Percentiles rank a stretch among this genome's conserved stretches.
These are phyloP conservation scores for Tetragnatha montana DNA, from an alignment of 2,888 invertebrate genomes.

Conservation along the genomic window DNA sequence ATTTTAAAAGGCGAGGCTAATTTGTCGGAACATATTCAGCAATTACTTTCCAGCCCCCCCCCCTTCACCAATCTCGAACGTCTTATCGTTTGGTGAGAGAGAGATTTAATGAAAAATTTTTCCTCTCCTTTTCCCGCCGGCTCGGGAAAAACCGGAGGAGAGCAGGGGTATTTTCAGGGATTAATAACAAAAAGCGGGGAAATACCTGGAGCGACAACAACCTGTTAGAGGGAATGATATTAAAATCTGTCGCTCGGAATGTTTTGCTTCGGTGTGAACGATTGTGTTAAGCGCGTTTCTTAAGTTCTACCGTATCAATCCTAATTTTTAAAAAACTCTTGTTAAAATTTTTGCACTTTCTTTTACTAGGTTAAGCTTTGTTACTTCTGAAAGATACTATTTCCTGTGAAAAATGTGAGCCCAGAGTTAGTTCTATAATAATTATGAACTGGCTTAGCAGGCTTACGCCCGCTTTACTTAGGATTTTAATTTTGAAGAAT, in stretches of 20 bases:
- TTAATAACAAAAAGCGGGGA: not conserved
- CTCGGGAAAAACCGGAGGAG: not conserved
- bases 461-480: too few relatives aligned
- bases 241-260: not conserved
- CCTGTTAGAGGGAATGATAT: not conserved
- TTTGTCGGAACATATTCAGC: conserved; percentile 33
- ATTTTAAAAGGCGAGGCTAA: conserved; percentile 24
- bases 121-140: not conserved
- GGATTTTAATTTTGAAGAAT: too few relatives aligned
- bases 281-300: not conserved
- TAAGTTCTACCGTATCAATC: not conserved
- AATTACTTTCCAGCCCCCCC: conserved; percentile 23
- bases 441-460: too few relatives aligned
- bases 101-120: conserved; percentile 31
- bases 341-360: too few relatives aligned
- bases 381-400: too few relatives aligned
- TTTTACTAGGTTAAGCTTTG: too few relatives aligned
- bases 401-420: too few relatives aligned
- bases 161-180: not conserved
- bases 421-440: too few relatives aligned
- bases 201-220: not conserved
- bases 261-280: not conserved
- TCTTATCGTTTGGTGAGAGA: conserved; percentile 10
- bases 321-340: not conserved
- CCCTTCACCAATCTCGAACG: not conserved